Conservation (phyloP, 2,888 invertebrate genomes). For the Nomada fucata region DNA sequence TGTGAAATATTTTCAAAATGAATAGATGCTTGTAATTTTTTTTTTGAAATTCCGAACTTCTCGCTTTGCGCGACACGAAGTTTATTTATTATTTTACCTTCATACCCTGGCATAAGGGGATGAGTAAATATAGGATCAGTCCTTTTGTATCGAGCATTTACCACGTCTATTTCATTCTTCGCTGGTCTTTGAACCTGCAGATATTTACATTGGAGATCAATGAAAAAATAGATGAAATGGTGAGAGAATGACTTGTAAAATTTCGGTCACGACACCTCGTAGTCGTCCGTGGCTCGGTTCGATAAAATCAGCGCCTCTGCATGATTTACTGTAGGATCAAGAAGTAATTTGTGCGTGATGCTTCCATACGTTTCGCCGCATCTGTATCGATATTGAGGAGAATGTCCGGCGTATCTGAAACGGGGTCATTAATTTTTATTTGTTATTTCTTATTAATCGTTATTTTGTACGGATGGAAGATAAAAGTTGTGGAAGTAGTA, state of each 20-base stretch:
- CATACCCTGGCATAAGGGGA: conserved; percentile 91
- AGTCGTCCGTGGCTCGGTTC: conserved; percentile 87
- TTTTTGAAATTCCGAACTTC: too few relatives aligned
- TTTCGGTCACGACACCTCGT: conserved; percentile 84
- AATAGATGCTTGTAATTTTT: not conserved
- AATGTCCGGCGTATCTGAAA: conserved; percentile 90
- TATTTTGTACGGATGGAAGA: too few relatives aligned
- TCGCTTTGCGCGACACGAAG: too few relatives aligned
- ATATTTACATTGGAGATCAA: not conserved
- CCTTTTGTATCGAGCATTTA: conserved; percentile 87
- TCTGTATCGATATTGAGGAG: conserved; percentile 90
- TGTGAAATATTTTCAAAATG: not conserved
- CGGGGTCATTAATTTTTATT: not conserved
- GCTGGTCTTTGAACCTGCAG: conserved; percentile 87
- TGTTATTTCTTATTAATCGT: not conserved
- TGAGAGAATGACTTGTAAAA: not conserved
- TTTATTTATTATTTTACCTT: conserved; percentile 85
- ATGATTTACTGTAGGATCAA: conserved; percentile 90
- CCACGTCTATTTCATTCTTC: conserved; percentile 88
- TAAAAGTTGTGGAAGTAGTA: not conserved
- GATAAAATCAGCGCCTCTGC: conserved; percentile 89
- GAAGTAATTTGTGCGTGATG: conserved; percentile 88
- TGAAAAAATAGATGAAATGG: not conserved
- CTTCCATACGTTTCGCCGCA: conserved; percentile 91
- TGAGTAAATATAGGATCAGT: conserved; percentile 90